Evolutionary conservation across 2,113 vertebrate species (phyloP).

Genomic region (Brachionichthys hirsutus): DNA sequence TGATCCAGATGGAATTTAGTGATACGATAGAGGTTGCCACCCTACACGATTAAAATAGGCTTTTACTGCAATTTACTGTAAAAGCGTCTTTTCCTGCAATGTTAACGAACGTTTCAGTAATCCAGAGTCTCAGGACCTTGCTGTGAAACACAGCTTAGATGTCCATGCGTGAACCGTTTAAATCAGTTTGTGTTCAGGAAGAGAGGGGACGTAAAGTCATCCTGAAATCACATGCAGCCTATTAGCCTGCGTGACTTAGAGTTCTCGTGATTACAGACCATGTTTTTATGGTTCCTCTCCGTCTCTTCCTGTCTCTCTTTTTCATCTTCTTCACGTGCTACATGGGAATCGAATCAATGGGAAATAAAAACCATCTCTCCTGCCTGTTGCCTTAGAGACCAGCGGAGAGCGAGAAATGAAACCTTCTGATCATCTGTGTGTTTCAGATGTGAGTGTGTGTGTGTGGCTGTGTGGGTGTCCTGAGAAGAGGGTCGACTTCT

Average conservation of each 20-base stretch:
- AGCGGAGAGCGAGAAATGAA: slow-evolving; percentile 41
- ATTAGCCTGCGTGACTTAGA: slow-evolving; percentile 49
- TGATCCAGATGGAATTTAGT: too few species aligned
- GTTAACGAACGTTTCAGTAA: too few species aligned
- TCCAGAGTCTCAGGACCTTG: too few species aligned
- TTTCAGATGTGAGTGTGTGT: slow-evolving; percentile 23
- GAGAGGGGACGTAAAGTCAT: slow-evolving; percentile 16
- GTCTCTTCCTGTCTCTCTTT: not conserved
- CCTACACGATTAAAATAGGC: too few species aligned
- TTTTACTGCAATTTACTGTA: too few species aligned
- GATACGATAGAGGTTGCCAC: too few species aligned
- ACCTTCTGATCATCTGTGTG: slow-evolving; percentile 56
- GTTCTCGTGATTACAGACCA: slow-evolving; percentile 53
- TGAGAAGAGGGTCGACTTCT: slow-evolving; percentile 26
- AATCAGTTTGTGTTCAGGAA: not conserved
- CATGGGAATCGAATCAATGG: slow-evolving; percentile 27
- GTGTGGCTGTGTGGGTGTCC: slow-evolving; percentile 35
- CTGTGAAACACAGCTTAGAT: too few species aligned
- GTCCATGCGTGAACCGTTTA: too few species aligned
- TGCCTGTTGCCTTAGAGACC: slow-evolving; percentile 65
- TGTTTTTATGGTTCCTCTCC: slow-evolving; percentile 13
- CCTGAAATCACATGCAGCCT: slow-evolving; percentile 48
- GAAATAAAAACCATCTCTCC: slow-evolving; percentile 29
- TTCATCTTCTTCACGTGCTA: not conserved
- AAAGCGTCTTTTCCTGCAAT: too few species aligned